Evolutionary conservation across 2,797 vertebrate genomes (phyloP).

Genomic region (Garrulus glandarius): DNA sequence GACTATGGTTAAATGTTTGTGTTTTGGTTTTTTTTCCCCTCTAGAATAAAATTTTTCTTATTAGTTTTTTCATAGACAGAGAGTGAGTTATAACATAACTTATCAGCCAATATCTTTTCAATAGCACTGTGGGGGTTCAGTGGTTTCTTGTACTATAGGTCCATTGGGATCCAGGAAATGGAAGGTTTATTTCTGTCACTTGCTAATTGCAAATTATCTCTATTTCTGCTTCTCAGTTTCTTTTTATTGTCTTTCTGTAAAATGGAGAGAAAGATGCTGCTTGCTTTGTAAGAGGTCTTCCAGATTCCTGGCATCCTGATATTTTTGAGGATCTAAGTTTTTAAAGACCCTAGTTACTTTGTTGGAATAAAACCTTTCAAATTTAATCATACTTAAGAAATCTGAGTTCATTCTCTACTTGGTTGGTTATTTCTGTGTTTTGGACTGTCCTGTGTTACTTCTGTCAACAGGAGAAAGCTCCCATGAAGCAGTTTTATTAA

Average conservation of each 20-base stretch:
- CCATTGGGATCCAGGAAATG: not conserved
- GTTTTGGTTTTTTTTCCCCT: rapidly evolving
- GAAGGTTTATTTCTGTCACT: not conserved
- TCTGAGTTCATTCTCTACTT: not conserved
- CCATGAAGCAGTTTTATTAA: not conserved
- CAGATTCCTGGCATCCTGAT: not conserved
- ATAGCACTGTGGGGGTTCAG: not conserved
- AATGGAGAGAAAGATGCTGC: not conserved
- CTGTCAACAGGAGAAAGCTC: not conserved
- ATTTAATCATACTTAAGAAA: not conserved
- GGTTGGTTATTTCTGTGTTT: not conserved
- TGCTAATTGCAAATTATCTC: not conserved
- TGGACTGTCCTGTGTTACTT: not conserved
- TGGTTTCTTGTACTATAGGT: not conserved
- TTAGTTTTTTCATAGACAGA: not conserved
- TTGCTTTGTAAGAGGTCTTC: not conserved
- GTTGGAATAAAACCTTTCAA: not conserved
- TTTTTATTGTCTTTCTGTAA: not conserved
- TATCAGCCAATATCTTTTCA: not conserved
- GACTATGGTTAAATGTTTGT: not conserved
- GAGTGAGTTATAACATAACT: not conserved
- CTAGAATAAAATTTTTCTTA: not conserved
- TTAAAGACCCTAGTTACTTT: not conserved
- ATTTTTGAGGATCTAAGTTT: not conserved
- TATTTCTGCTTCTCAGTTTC: not conserved